A percentile compares a stretch with the other conserved stretches of the same genome.
Conservation (phyloP, 2,113 vertebrate genomes). For the Peromyscus californicus region DNA sequence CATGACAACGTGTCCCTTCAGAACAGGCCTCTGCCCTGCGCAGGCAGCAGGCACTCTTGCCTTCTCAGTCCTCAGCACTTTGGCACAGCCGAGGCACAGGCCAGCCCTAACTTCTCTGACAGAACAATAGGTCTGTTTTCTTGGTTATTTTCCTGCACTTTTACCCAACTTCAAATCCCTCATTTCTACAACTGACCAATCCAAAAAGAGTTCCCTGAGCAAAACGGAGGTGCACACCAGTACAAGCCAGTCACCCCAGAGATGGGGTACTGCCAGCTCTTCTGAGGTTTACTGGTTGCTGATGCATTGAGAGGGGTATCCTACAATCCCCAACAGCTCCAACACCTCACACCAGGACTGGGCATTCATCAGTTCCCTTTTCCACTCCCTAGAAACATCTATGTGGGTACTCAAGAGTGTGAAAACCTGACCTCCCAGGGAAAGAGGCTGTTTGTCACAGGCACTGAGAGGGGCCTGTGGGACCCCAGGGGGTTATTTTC, state of each 20-base stretch:
- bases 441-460: not conserved
- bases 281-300: not conserved
- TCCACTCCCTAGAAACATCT: not conserved
- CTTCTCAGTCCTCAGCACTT: slow-evolving; percentile 15
- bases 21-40: slow-evolving; percentile 55
- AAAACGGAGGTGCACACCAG: not conserved
- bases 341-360: not conserved
- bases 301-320: not conserved
- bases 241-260: not conserved
- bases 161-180: slow-evolving; percentile 43
- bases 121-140: slow-evolving; percentile 59
- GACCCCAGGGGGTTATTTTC: not conserved
- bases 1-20: slow-evolving; percentile 29
- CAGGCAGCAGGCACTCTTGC: not conserved
- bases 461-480: not conserved
- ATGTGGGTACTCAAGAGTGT: not conserved
- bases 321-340: not conserved
- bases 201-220: slow-evolving; percentile 18
- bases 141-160: slow-evolving; percentile 56
- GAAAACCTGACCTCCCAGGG: not conserved
- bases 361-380: not conserved
- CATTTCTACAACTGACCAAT: slow-evolving; percentile 47
- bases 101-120: not conserved
- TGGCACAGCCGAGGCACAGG: not conserved
- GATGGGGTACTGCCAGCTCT: not conserved